phyloP scores from a whole-genome alignment of 2,888 invertebrate genomes.

The Drosophila borealis region DNA sequence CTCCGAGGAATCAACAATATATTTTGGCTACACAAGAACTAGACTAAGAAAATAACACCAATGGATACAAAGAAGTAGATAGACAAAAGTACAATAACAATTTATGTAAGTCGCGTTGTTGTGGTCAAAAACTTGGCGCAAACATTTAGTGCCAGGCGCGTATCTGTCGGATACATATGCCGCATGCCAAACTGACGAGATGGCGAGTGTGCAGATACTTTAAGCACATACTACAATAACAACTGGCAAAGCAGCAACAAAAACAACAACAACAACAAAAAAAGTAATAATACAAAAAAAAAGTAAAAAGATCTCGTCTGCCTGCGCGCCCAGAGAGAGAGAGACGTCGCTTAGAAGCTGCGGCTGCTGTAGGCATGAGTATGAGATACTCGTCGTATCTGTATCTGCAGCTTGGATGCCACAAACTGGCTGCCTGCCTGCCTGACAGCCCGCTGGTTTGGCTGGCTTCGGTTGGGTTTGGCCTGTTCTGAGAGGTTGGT shows the following conservation, averaged over 20 bases:
- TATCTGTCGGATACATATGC: conserved; percentile 19
- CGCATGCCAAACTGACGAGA: conserved; percentile 35
- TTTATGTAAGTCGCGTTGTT: conserved; percentile 20
- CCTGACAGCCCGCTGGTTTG: conserved; percentile 36
- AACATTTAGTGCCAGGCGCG: conserved; percentile 38
- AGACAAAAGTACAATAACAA: conserved; percentile 14
- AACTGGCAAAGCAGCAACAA: conserved; percentile 6
- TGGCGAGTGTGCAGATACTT: conserved; percentile 43
- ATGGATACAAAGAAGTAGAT: background rate
- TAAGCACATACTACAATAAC: conserved; percentile 45
- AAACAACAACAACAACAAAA: conserved; percentile 14
- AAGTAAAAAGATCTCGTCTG: conserved; percentile 53
- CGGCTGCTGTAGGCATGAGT: conserved; percentile 2
- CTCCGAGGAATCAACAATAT: conserved; percentile 1
- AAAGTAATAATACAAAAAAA: conserved; percentile 38
- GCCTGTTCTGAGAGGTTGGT: conserved; percentile 39
- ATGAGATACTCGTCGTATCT: conserved; percentile 33
- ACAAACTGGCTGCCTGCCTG: conserved; percentile 47
- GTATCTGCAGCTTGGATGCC: conserved; percentile 45
- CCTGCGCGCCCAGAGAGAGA: conserved; percentile 14
- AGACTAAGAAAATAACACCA: conserved; percentile 22
- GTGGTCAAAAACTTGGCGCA: conserved; percentile 38
- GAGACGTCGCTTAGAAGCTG: conserved; percentile 38
- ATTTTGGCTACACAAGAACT: conserved; percentile 22
- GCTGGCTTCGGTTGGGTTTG: conserved; percentile 30